Evolutionary conservation across 2,888 invertebrate species (phyloP), one percentile per base, ranked within the genome.

Genomic region (Machimus rusticus): DNA sequence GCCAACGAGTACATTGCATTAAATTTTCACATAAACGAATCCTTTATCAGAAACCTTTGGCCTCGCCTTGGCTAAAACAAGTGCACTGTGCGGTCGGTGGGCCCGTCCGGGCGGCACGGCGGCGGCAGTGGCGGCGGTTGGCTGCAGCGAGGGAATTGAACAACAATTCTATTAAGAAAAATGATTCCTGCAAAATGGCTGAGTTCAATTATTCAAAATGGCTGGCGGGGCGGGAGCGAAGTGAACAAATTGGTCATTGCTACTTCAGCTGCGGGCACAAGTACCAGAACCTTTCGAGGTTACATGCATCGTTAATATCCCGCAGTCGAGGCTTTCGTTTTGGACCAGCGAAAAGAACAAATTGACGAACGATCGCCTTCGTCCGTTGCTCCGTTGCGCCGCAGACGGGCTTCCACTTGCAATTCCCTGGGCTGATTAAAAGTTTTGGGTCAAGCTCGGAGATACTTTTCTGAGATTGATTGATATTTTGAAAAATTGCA

Each of bases 121-220:
- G 55, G 55, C 19, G 76, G 55, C 55, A 34, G 34, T 5, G 5
- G 37, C 57, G 57, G 82, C 37, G 82, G 82, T 82, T 82, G 82
- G 82, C 37, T 82, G 57, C 82, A 82, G 82, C 66, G 2, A 12
- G 82, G 82, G 82, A 82, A 82, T 82, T 82, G 82, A 82, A 82
- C 82, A 82, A 82, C 82, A 82, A 82, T 82, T 82, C 82, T 82
- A 82, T 82, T 82, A 82, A 82, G 82, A 82, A 82, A 82, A 82
- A 82, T 82, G 74, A 85, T 85, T 85, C 39, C 85, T 74, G 85
- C 85, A 85, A 85, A 85, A 85, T 85, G 85, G 85, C 74, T 74
- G 85, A 74, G 43, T 55, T 74, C 85, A 85, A 85, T 85, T 85
- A 85, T 85, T 85, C 85, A 85, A 85, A 85, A 85, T 85, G 74